Base-by-base conservation (phyloP, 2,797 vertebrate species). In the Halcyon badia region DNA sequence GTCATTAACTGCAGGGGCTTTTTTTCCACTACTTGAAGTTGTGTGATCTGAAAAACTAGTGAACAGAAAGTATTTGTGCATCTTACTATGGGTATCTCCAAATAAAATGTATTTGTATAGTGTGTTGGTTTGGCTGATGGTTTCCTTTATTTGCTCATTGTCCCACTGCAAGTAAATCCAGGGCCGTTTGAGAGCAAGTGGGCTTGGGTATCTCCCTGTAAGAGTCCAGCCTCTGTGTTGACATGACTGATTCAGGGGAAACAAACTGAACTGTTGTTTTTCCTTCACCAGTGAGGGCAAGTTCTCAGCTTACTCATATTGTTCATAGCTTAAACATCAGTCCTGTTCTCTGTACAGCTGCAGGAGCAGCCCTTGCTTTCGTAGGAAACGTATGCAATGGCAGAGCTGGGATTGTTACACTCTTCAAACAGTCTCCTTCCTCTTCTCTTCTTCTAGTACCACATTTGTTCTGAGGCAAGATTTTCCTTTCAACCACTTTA, bases 81-180 rank as follows among this genome's bases (percentile, higher is more conserved):
- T 96, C 79, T 91, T 91, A 89, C 13, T 95, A 87, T 97, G 92
- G 39, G 46, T 95, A 91, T 97, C 91, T 92, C 92, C 86, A 81
- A 97, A 95, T 97, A 96, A 97, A 97, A 95, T 73, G 92, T 95
- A 96, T 97, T 97, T 97, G 90, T 96, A 89, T 95, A 96, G 96
- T 88, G 85, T 61, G 57, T 69, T 78, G 65, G 54, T 30, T 75
- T 91, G n/a, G 33, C 30, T 12, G 10, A 22, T 92, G 24, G 13
- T 54, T 94, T 91, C 19, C 33, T 49, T 81, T 69, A 33, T 72
- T 83, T 89, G 22, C 8, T 71, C 25, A 21, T 76, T 21, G 26
- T 31, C 17, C 26, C 14, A 5, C 11, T 80, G 30, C 41, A 86
- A 10, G 41, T 81, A 48, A 75, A 64, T 58, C 14, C 54, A 64